Conservation (phyloP, 2,113 vertebrate species). For the Cololabis saira region DNA sequence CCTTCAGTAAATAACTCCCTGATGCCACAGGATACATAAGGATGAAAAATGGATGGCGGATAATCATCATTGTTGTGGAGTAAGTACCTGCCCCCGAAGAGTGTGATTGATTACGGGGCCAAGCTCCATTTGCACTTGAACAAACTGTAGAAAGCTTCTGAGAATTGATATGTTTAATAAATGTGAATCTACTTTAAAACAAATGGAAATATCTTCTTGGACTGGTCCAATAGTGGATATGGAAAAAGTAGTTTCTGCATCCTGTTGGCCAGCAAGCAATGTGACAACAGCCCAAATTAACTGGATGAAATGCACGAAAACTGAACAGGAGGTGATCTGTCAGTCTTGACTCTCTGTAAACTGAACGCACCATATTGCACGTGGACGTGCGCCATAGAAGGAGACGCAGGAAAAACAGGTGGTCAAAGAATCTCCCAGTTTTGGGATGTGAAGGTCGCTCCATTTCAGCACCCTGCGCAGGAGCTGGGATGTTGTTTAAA, state of each 20-base stretch:
- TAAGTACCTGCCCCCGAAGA: constrained; percentile 10
- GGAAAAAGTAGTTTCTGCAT: too few species aligned
- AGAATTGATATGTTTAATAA: too few species aligned
- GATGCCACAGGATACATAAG: too few species aligned
- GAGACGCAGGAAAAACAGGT: neutral
- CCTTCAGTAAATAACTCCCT: constrained; percentile 11
- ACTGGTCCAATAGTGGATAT: too few species aligned
- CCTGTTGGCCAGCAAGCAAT: too few species aligned
- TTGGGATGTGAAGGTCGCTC: constrained; percentile 8
- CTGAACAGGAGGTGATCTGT: too few species aligned
- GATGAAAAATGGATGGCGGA: constrained; percentile 15
- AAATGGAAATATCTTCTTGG: too few species aligned
- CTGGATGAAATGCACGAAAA: too few species aligned
- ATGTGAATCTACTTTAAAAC: too few species aligned
- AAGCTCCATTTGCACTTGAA: constrained; percentile 1
- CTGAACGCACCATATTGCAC: constrained; percentile 1
- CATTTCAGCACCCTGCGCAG: neutral
- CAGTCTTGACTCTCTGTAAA: constrained; percentile 1
- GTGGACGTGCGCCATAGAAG: neutral
- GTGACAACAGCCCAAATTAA: too few species aligned
- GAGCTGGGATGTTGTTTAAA: constrained; percentile 1
- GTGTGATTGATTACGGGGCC: constrained; percentile 23
- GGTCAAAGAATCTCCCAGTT: constrained; percentile 5
- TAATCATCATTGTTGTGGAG: constrained; percentile 23
- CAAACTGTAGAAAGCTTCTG: neutral